These are phyloP conservation scores for Zaprionus obscuricornis DNA, from an alignment of 2,888 invertebrate genomes.

Conservation along the genomic window DNA sequence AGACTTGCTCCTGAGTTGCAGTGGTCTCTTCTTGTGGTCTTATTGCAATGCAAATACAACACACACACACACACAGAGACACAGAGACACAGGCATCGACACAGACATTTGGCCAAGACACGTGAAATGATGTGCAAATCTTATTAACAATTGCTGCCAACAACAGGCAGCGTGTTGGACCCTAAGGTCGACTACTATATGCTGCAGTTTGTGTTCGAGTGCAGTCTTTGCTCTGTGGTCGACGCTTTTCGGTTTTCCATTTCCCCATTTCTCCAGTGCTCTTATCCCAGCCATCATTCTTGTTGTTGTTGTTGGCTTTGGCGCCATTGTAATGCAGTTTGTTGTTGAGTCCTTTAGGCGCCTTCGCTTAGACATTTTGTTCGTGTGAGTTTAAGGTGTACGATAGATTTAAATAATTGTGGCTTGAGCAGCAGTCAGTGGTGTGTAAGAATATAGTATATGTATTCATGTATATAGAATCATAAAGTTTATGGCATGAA, in stretches of 20 bases:
- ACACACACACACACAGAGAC: conserved; percentile 7
- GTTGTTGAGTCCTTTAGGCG: conserved; percentile 4
- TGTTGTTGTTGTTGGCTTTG: conserved; percentile 8
- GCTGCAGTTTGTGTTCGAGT: conserved; percentile 18
- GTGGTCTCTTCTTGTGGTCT: conserved; percentile 60
- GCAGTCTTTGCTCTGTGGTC: conserved; percentile 17
- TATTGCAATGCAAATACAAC: conserved; percentile 69
- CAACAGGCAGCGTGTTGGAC: conserved; percentile 38
- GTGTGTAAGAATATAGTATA: no score
- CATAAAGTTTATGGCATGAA: no score
- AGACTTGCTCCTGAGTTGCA: conserved; percentile 19
- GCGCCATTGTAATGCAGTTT: conserved; percentile 30
- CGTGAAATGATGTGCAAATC: conserved; percentile 77
- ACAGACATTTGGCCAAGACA: conserved; percentile 65
- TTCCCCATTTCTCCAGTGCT: not conserved
- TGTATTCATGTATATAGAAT: no score
- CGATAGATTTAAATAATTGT: conserved; percentile 1
- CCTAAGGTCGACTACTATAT: no score
- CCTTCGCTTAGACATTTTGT: no score
- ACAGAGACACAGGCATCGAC: not conserved
- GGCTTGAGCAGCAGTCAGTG: no score
- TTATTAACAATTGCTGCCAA: conserved; percentile 77
- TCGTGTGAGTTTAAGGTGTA: conserved; percentile 5
- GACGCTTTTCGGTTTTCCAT: conserved; percentile 12
- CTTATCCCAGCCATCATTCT: not conserved